Conservation (phyloP, 92 coral and sea anemone species). For the Phenganax stokvisi region DNA sequence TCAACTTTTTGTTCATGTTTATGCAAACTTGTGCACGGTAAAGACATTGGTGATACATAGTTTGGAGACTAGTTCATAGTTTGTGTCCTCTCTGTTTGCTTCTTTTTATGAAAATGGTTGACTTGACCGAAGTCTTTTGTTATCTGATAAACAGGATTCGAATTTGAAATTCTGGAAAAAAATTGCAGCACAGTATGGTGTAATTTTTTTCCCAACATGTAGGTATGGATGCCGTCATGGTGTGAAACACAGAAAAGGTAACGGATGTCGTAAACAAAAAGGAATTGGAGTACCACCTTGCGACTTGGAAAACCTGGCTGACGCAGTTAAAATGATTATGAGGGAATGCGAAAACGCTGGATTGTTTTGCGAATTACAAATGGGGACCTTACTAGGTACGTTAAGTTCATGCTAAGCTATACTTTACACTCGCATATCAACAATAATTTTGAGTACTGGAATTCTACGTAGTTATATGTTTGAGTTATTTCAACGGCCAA, state of each 20-base stretch:
- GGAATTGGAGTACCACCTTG: constrained; percentile 85
- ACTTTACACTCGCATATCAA: not conserved
- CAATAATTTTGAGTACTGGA: not conserved
- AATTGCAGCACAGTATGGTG: not conserved
- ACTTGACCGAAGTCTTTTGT: no score
- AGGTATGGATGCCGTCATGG: constrained; percentile 86
- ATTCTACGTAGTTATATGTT: no score
- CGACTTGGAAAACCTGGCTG: constrained; percentile 81
- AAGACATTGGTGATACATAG: no score
- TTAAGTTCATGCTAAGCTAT: not conserved
- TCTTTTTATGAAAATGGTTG: no score
- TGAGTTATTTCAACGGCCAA: no score
- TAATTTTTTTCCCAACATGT: not conserved
- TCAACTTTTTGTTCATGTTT: no score
- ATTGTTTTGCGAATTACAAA: constrained; percentile 76
- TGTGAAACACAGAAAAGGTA: constrained; percentile 56
- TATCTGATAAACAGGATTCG: no score
- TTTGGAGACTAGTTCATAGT: no score
- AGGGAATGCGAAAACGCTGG: constrained; percentile 53
- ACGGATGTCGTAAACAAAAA: constrained; percentile 50
- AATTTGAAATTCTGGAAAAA: no score
- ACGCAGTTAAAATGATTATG: constrained; percentile 79
- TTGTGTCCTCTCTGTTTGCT: no score
- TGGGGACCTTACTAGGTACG: constrained; percentile 71
- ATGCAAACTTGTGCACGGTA: no score